Conservation (phyloP, 2,113 vertebrate genomes). For the Dolichallabes microphthalmus region DNA sequence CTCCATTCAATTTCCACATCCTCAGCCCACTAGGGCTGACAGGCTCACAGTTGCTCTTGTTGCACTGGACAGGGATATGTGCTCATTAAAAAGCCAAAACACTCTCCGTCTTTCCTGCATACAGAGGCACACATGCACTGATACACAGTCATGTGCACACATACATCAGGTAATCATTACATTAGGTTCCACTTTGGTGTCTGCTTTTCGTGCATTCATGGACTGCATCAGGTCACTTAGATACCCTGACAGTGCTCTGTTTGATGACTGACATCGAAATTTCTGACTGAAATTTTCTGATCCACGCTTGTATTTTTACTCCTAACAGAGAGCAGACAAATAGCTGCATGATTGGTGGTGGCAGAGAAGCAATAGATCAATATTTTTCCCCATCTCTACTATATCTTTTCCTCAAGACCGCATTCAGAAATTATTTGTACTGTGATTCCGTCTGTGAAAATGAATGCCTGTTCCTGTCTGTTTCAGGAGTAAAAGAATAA, state of each 20-base stretch:
- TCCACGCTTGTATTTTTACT: background rate
- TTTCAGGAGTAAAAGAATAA: background rate
- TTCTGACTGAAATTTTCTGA: background rate
- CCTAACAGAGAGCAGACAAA: conserved; percentile 22
- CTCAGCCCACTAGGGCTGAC: conserved; percentile 69
- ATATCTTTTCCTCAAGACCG: conserved; percentile 7
- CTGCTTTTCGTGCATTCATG: conserved; percentile 52
- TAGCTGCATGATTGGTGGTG: background rate
- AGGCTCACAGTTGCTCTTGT: conserved; percentile 61
- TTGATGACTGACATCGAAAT: conserved; percentile 15
- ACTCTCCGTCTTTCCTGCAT: conserved; percentile 53
- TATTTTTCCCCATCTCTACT: conserved; percentile 20
- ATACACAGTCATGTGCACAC: conserved; percentile 59
- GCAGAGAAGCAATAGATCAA: conserved; percentile 34
- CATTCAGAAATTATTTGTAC: background rate
- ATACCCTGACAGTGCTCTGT: conserved; percentile 26
- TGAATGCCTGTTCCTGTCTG: conserved; percentile 3
- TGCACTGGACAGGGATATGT: conserved; percentile 61
- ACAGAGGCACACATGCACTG: conserved; percentile 54
- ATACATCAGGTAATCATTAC: conserved; percentile 64
- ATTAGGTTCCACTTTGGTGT: conserved; percentile 57
- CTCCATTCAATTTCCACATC: conserved; percentile 86
- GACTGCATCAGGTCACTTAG: conserved; percentile 44
- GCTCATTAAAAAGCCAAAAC: conserved; percentile 66
- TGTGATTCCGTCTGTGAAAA: conserved; percentile 1